Base-by-base conservation (phyloP, 2,113 vertebrate species). In the Lepus americanus region DNA sequence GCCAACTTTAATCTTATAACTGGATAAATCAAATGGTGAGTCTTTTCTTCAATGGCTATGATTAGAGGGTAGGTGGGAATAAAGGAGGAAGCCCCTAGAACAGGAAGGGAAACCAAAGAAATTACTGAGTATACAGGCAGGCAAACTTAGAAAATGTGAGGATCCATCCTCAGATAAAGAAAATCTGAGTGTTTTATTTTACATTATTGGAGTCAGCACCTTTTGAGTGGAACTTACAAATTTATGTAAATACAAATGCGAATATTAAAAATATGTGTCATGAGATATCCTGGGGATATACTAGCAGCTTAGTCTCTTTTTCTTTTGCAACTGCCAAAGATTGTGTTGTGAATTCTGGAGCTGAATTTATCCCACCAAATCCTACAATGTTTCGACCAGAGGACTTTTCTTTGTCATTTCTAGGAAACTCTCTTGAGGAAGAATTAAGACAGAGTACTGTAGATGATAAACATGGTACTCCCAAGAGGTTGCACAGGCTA, bases 201-300 rank as follows among this genome's bases (percentile, higher is more conserved):
- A 53, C 66, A 66, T 94, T 87, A 95, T 72, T 89, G 74, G 29
- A 96, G 82, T 92, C 78, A 80, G 66, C 0, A 1, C 44, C 76
- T 97, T 97, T 94, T 80, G 86, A 90, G 93, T 44, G 36, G 33
- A 92, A 59, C 95, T 74, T 77, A 89, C 67, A 96, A 84, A 97
- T 92, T 84, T 95, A 95, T 91, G 95, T 72, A 97, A 97, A 97
- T 94, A 51, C 70, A 73, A 92, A 90, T 90, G 82, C 82, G 96
- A 95, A 97, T 95, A 51, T 88, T 87, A 80, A 92, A 95, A 95
- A 78, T 97, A 67, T 36, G 70, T 53, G 39, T 94, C 92, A 89
- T 92, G 94, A 94, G 90, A 94, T 90, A 95, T 96, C 82, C 95
- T 87, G 69, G 66, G 79, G 81, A 90, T 91, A 63, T 86, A 86